Percentiles rank a stretch among this genome's conserved stretches.
These are phyloP conservation scores for Drosophila asahinai DNA, from an alignment of 1,140 invertebrate genomes.

Conservation along the genomic window DNA sequence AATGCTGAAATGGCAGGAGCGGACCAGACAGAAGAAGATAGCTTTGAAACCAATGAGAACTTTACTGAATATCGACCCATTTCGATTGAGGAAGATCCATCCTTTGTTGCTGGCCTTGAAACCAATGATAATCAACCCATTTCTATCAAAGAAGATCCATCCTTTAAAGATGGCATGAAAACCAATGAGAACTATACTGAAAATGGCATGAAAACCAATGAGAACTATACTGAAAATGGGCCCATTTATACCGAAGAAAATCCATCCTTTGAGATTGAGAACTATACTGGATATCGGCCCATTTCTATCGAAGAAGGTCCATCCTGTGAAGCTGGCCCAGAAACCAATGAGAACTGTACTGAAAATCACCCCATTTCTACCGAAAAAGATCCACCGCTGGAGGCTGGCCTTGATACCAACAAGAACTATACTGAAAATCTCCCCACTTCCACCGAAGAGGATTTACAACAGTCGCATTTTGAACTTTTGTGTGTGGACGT, in stretches of 20 bases:
- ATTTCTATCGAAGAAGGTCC: background rate
- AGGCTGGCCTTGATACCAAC: too few species aligned
- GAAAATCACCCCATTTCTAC: background rate
- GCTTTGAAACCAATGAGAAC: too few species aligned
- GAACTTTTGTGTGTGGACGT: constrained; percentile 5
- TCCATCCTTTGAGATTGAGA: background rate
- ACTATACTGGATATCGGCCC: background rate
- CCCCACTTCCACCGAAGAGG: background rate
- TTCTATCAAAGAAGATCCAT: too few species aligned
- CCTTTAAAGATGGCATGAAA: too few species aligned
- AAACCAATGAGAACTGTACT: background rate
- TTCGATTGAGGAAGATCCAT: background rate
- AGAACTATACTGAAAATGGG: background rate
- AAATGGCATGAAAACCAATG: too few species aligned
- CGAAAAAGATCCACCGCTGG: background rate
- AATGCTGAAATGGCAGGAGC: constrained; percentile 11
- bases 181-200: background rate
- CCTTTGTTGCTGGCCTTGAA: too few species aligned
- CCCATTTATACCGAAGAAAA: background rate
- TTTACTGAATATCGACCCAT: background rate
- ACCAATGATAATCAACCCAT: too few species aligned
- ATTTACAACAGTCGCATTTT: constrained; percentile 11
- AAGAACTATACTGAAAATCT: background rate
- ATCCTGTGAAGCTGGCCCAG: too few species aligned
- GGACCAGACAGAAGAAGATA: background rate